These are phyloP conservation scores for Acanthosoma haemorrhoidale DNA, from an alignment of 2,888 invertebrate species.

Conservation along the genomic window DNA sequence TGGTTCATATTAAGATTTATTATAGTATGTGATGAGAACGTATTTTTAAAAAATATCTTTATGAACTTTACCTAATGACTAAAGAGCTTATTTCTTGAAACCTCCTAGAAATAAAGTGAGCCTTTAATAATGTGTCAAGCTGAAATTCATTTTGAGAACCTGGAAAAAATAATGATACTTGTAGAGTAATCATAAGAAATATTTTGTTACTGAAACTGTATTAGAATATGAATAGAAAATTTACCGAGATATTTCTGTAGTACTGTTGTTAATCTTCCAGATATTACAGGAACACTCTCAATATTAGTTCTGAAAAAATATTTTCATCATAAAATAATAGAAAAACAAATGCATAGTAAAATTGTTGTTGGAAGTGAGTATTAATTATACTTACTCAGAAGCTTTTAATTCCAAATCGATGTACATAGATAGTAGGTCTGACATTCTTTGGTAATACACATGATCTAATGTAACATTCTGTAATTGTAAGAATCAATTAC, in stretches of 20 bases:
- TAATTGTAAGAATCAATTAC: too few relatives aligned
- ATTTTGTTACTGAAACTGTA: too few relatives aligned
- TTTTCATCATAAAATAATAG: too few relatives aligned
- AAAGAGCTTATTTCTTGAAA: neutral
- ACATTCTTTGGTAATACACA: neutral
- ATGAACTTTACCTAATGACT: neutral
- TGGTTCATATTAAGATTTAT: too few relatives aligned
- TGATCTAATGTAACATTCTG: neutral
- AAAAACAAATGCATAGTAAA: too few relatives aligned
- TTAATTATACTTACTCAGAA: neutral
- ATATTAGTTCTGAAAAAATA: neutral
- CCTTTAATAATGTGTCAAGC: neutral
- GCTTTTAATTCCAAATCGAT: conserved; percentile 12
- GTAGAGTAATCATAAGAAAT: too few relatives aligned
- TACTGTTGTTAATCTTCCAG: neutral
- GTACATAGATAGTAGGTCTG: neutral
- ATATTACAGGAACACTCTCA: neutral
- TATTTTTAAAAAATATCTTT: too few relatives aligned
- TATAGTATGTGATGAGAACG: too few relatives aligned
- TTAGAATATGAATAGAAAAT: neutral
- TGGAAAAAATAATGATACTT: neutral
- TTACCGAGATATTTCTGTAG: neutral
- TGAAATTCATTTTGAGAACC: neutral
- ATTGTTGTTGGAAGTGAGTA: neutral
- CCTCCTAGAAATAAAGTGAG: neutral